Evolutionary conservation across 2,888 invertebrate genomes (phyloP).

Genomic region (Polydrusus pterygomalis): DNA sequence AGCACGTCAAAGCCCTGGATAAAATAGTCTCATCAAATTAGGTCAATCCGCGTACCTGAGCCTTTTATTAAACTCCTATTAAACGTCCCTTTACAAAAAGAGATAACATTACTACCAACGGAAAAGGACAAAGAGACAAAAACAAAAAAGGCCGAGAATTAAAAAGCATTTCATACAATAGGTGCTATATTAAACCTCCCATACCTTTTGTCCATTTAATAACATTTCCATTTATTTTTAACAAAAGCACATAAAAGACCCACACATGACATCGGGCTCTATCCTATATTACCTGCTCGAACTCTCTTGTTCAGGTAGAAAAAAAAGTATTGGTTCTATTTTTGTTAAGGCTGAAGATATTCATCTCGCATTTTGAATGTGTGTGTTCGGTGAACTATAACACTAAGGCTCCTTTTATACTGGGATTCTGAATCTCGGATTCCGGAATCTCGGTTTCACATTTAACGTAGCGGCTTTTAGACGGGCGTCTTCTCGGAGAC

Average conservation of each 20-base stretch:
- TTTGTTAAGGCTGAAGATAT: neutral
- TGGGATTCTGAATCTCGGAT: too few species aligned
- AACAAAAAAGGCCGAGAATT: slow-evolving; percentile 13
- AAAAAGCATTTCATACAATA: slow-evolving; percentile 27
- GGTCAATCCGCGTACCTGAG: too few species aligned
- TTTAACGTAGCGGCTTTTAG: too few species aligned
- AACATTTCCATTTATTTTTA: slow-evolving; percentile 46
- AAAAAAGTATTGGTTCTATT: neutral
- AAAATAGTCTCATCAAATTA: too few species aligned
- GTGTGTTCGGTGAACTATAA: neutral
- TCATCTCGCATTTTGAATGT: neutral
- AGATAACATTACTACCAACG: slow-evolving; percentile 6
- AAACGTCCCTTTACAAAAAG: slow-evolving; percentile 7
- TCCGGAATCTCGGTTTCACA: too few species aligned
- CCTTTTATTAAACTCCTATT: neutral
- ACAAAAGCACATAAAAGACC: slow-evolving; percentile 48
- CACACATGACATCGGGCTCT: slow-evolving; percentile 36
- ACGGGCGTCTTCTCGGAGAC: too few species aligned
- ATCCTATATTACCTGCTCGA: slow-evolving; percentile 35
- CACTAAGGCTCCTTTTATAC: too few species aligned
- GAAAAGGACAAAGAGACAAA: neutral
- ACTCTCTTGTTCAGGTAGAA: slow-evolving; percentile 18
- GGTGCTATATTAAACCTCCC: slow-evolving; percentile 41
- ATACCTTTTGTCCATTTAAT: slow-evolving; percentile 45
- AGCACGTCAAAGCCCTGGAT: too few species aligned